Conservation (phyloP, 2,888 invertebrate species). For the Neocrepidodera transversa region DNA sequence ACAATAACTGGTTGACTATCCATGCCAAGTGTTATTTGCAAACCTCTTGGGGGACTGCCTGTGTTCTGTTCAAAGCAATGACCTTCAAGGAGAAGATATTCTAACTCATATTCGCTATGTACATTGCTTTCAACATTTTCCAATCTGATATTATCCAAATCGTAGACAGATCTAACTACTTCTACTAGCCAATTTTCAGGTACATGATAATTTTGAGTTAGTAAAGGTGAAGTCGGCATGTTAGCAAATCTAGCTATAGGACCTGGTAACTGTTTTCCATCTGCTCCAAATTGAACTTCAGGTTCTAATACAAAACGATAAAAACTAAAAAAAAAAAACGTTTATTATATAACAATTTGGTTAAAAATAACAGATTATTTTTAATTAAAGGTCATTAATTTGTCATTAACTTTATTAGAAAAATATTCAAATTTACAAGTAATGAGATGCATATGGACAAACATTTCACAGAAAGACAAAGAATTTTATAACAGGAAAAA, state of each 20-base stretch:
- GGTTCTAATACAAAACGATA: constrained; percentile 94
- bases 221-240: constrained; percentile 88
- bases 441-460: too few relatives aligned
- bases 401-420: too few relatives aligned
- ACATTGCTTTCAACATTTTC: constrained; percentile 90
- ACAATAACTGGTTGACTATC: constrained; percentile 77
- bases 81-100: constrained; percentile 92
- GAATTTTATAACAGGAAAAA: too few relatives aligned
- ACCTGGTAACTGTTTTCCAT: constrained; percentile 75
- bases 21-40: constrained; percentile 95
- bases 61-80: constrained; percentile 94
- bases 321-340: constrained; percentile 76
- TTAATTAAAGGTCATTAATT: constrained; percentile 4
- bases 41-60: constrained; percentile 93
- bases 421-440: too few relatives aligned
- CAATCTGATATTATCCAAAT: constrained; percentile 95
- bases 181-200: constrained; percentile 98
- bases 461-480: too few relatives aligned
- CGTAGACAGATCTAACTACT: constrained; percentile 90
- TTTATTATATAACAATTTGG: too few relatives aligned
- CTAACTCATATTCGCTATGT: constrained; percentile 93
- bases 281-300: constrained; percentile 79
- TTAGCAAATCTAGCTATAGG: constrained; percentile 87
- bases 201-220: constrained; percentile 88
- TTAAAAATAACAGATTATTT: too few relatives aligned